Evolutionary conservation across 2,113 vertebrate genomes (phyloP), one percentile per base, ranked within the genome.

Genomic region (Pelobates fuscus): DNA sequence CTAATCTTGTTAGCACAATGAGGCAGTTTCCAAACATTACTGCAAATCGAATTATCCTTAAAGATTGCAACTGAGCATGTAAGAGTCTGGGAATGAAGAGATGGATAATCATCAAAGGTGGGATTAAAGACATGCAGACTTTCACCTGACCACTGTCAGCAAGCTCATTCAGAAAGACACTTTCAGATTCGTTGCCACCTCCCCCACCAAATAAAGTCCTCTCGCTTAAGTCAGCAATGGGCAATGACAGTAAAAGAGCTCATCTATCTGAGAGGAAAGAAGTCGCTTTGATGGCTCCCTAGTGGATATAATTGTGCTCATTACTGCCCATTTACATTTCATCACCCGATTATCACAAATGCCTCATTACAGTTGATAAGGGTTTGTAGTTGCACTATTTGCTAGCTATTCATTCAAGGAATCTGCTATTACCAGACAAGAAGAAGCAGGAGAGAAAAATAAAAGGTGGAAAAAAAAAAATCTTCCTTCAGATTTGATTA

Each of bases 261-360:
- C 91, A 86, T 95, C 92, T 84, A 84, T 87, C 87, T 88, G 87
- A 15, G 52, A 84, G 83, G 86, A 90, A 89, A 88, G 88, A 91
- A 89, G 88, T 86, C 78, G 87, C 85, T 76, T 77, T 86, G 83
- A 89, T 89, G 90, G 83, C 84, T 88, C 94, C 93, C 93, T 83
- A 85, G 92, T 86, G 93, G 88, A 92, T 88, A 86, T 91, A 90
- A 93, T 89, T 94, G 90, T 90, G 89, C 91, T 94, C 92, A 91
- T 95, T 94, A 94, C 92, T 94, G 93, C 86, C 92, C 93, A 94
- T 95, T 95, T 95, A 92, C 94, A 95, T 95, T 93, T 94, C 93
- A 93, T 94, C 94, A 94, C 92, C 88, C 86, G 89, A 93, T 93
- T 92, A 94, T 93, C 86, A 78, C 89, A 90, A 89, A 91, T 85